phyloP scores from a whole-genome alignment of 1,140 invertebrate species.

The Sycophaga agraensis region DNA sequence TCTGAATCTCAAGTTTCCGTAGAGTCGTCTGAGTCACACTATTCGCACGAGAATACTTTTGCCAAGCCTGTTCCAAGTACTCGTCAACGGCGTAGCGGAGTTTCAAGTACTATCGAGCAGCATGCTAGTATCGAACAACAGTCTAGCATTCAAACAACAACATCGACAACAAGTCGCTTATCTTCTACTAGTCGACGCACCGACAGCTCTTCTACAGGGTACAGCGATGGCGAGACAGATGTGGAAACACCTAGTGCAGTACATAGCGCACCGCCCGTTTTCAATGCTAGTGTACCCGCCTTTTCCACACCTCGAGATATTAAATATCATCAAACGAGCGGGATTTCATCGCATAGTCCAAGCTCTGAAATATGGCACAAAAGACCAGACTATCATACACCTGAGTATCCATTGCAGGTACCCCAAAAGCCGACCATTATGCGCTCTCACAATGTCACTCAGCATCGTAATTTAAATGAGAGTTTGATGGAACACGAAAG shows the following conservation, averaged over 20 bases:
- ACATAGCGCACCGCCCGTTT: slow-evolving; percentile 52
- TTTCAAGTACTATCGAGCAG: slow-evolving; percentile 1
- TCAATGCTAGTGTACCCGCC: slow-evolving; percentile 42
- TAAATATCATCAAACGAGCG: slow-evolving; percentile 38
- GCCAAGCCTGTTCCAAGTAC: slow-evolving; percentile 49
- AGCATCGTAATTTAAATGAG: slow-evolving; percentile 46
- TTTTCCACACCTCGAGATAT: slow-evolving; percentile 40
- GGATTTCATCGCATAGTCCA: slow-evolving; percentile 40
- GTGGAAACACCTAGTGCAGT: slow-evolving; percentile 48
- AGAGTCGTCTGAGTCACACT: slow-evolving; percentile 52
- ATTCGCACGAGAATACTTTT: slow-evolving; percentile 48
- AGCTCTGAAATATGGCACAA: slow-evolving; percentile 51
- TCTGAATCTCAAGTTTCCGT: slow-evolving; percentile 55
- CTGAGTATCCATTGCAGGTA: slow-evolving; percentile 35
- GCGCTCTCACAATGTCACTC: slow-evolving; percentile 47
- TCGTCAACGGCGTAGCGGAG: slow-evolving; percentile 41
- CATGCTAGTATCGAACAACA: slow-evolving; percentile 37
- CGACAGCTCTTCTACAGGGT: slow-evolving; percentile 53
- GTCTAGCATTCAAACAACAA: slow-evolving; percentile 37
- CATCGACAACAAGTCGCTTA: slow-evolving; percentile 38
- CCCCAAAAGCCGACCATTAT: slow-evolving; percentile 49
- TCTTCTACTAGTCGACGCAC: slow-evolving; percentile 44
- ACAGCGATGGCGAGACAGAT: slow-evolving; percentile 60
- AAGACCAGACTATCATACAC: slow-evolving; percentile 34
- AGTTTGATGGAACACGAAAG: slow-evolving; percentile 44